A percentile compares a stretch with the other conserved stretches of the same genome.
These are phyloP conservation scores for Uromys caudimaculatus DNA, from an alignment of 2,797 vertebrate genomes.

Conservation along the genomic window DNA sequence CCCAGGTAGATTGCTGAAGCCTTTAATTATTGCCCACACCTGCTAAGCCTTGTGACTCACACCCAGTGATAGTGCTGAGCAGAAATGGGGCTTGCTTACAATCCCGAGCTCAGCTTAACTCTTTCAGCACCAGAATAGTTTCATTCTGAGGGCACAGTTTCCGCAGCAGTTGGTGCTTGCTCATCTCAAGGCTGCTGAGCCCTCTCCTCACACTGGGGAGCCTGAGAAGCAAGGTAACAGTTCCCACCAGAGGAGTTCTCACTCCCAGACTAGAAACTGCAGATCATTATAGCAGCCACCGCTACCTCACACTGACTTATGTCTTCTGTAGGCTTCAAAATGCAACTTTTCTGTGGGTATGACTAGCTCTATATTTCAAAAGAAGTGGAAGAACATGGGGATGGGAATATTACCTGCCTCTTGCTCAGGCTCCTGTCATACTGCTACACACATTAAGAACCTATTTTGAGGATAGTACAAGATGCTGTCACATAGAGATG, in stretches of 20 bases:
- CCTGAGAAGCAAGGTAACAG: background rate
- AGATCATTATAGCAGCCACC: background rate
- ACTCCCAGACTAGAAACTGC: background rate
- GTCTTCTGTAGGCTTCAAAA: background rate
- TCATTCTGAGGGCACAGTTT: constrained; percentile 20
- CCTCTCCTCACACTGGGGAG: background rate
- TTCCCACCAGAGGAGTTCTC: background rate
- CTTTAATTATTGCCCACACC: constrained; percentile 92
- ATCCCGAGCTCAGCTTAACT: constrained; percentile 84
- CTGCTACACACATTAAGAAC: background rate
- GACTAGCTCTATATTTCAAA: background rate
- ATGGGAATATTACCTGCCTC: background rate
- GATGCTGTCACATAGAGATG: background rate
- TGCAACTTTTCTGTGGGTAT: background rate
- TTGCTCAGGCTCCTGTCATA: background rate
- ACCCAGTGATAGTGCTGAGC: constrained; percentile 82
- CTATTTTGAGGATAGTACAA: background rate
- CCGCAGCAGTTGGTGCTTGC: background rate
- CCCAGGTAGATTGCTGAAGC: constrained; percentile 92
- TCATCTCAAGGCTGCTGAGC: background rate
- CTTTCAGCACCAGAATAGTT: constrained; percentile 62
- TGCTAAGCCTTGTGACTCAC: constrained; percentile 88
- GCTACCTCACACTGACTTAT: background rate
- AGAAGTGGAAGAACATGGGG: background rate
- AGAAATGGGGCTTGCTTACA: constrained; percentile 85